These are phyloP conservation scores for Odobenus rosmarus DNA, from an alignment of 2,113 vertebrate genomes.

Conservation along the genomic window DNA sequence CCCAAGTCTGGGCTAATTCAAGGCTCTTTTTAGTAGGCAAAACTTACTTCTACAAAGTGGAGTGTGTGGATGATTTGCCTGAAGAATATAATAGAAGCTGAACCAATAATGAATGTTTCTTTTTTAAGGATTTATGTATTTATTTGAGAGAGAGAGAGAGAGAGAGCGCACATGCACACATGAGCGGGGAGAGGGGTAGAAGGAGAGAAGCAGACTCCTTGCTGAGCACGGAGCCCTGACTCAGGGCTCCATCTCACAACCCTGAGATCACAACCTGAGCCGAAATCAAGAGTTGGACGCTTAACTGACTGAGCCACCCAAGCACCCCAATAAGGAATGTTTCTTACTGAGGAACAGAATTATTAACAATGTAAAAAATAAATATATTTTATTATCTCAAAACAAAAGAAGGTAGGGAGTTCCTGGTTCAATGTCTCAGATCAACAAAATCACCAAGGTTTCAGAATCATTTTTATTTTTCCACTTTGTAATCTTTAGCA, in stretches of 20 bases:
- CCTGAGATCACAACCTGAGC: not conserved
- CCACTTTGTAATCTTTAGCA: not conserved
- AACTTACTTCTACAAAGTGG: not conserved
- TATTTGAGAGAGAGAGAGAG: not conserved
- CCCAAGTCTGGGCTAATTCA: not conserved
- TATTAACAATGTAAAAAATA: slow-evolving; percentile 33
- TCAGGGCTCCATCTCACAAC: not conserved
- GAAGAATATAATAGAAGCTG: slow-evolving; percentile 10
- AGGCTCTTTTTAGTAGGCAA: not conserved
- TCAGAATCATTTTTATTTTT: not conserved
- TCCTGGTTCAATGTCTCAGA: not conserved
- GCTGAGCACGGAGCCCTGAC: not conserved
- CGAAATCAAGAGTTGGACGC: not conserved
- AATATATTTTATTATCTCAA: slow-evolving; percentile 21
- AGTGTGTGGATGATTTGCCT: not conserved
- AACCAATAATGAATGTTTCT: slow-evolving; percentile 11
- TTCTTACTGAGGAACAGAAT: slow-evolving; percentile 20
- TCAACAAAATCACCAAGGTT: not conserved
- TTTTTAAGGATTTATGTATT: not conserved
- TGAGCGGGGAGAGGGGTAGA: not conserved
- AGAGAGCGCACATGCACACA: not conserved
- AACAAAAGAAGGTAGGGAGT: not conserved
- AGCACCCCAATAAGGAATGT: not conserved
- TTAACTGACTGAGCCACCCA: not conserved
- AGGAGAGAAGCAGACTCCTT: not conserved